These are phyloP conservation scores for Leucozona laternaria DNA, from an alignment of 2,888 invertebrate species.

Conservation along the genomic window DNA sequence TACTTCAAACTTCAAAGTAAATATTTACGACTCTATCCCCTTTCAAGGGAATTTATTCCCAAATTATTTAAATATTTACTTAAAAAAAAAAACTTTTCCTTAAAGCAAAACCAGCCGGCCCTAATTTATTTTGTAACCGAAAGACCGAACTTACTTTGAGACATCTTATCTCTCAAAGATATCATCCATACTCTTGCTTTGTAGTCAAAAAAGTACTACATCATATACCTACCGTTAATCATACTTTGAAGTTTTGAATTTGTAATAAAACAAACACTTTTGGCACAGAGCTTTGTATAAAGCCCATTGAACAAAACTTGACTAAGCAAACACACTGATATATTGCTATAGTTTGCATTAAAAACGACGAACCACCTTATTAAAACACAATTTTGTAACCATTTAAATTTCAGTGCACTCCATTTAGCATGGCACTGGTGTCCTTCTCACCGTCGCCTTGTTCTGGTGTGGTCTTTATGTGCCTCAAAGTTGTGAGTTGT, in stretches of 20 bases:
- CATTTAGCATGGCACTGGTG: constrained; percentile 8
- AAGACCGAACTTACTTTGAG: neutral
- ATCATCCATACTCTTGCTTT: neutral
- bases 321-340: constrained; percentile 46
- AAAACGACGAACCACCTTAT: constrained; percentile 8
- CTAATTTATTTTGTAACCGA: neutral
- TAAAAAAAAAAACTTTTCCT: neutral
- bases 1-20: neutral
- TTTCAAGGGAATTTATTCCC: neutral
- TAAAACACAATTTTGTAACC: constrained; percentile 23
- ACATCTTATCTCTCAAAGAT: neutral
- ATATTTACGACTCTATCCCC: neutral
- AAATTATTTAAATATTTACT: constrained; percentile 9
- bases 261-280: constrained; percentile 15
- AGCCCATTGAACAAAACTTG: constrained; percentile 15
- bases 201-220: neutral
- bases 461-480: neutral
- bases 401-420: constrained; percentile 38
- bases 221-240: neutral
- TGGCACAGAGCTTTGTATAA: neutral
- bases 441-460: neutral
- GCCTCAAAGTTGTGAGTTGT: no score
- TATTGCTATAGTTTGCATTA: constrained; percentile 33
- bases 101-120: neutral
- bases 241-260: constrained; percentile 10